Percentiles rank a stretch among this genome's conserved stretches.
phyloP scores from a whole-genome alignment of 2,113 vertebrate species.

The Thalassoma bifasciatum region DNA sequence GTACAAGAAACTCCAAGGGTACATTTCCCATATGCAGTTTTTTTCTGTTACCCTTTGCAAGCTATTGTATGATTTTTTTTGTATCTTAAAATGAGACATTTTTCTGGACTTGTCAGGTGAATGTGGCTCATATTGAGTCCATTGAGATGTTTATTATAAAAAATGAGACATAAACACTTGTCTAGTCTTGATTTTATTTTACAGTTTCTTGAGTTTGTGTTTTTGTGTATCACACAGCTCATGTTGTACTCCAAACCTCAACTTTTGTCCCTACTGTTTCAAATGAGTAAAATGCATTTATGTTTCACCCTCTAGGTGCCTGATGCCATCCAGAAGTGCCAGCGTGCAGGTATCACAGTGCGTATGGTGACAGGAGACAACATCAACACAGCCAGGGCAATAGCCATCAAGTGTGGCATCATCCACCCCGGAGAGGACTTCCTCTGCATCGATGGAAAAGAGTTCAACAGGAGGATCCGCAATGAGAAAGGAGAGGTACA shows the following conservation, averaged over 20 bases:
- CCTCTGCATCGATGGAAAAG: conserved; percentile 96
- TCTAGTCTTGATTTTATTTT: no score
- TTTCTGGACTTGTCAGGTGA: no score
- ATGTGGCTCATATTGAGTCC: no score
- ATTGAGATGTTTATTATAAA: no score
- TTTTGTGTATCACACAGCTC: background rate
- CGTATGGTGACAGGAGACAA: conserved; percentile 99
- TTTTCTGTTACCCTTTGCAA: no score
- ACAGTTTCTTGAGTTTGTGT: no score
- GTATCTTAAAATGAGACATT: no score
- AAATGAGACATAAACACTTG: no score
- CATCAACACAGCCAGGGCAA: conserved; percentile 98
- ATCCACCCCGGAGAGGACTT: conserved; percentile 98
- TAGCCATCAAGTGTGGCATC: conserved; percentile 98
- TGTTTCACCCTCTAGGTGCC: conserved; percentile 86
- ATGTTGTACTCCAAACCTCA: background rate
- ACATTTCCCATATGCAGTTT: no score
- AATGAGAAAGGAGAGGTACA: conserved; percentile 97
- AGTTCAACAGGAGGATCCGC: conserved; percentile 97
- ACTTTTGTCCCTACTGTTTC: background rate
- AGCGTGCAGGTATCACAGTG: conserved; percentile 96
- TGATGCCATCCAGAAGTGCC: conserved; percentile 95
- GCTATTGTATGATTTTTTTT: no score
- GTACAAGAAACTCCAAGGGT: no score
- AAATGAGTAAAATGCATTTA: background rate